Percentiles rank a stretch among this genome's conserved stretches.
Evolutionary conservation across 2,113 vertebrate genomes (phyloP).

Genomic region (Erpornis zantholeuca): DNA sequence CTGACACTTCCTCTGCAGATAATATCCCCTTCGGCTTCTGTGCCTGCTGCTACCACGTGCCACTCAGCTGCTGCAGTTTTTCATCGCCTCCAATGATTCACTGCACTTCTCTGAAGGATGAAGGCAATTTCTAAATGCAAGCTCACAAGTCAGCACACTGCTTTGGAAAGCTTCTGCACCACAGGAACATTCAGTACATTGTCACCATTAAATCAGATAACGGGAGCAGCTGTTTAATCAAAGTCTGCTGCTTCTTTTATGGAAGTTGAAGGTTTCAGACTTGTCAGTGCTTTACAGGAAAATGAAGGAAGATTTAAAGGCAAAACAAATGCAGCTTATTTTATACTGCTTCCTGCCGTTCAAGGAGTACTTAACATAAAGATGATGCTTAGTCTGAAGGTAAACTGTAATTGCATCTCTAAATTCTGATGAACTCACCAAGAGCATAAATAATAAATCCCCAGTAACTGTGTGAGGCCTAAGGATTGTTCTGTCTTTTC

Average conservation of each 20-base stretch:
- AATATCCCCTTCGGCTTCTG: not conserved
- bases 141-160: not conserved
- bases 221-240: not conserved
- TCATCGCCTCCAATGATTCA: not conserved
- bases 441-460: not conserved
- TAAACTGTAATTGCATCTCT: not conserved
- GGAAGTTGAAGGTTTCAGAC: not conserved
- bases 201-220: not conserved
- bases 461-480: not conserved
- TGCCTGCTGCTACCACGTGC: not conserved
- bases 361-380: not conserved
- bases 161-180: slow-evolving; percentile 22
- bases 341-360: not conserved
- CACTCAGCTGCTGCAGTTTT: not conserved
- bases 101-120: not conserved
- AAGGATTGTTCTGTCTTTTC: not conserved
- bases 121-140: slow-evolving; percentile 3
- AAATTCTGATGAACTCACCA: not conserved
- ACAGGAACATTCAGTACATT: slow-evolving; percentile 5
- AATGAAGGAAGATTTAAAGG: not conserved
- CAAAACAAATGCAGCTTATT: not conserved
- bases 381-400: not conserved
- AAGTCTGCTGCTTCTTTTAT: not conserved
- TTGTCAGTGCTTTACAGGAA: not conserved
- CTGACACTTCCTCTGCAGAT: not conserved